Percentiles rank a stretch among this genome's conserved stretches.
These are phyloP conservation scores for Rhinolophus sinicus DNA, from an alignment of 2,113 vertebrate genomes.

Conservation along the genomic window DNA sequence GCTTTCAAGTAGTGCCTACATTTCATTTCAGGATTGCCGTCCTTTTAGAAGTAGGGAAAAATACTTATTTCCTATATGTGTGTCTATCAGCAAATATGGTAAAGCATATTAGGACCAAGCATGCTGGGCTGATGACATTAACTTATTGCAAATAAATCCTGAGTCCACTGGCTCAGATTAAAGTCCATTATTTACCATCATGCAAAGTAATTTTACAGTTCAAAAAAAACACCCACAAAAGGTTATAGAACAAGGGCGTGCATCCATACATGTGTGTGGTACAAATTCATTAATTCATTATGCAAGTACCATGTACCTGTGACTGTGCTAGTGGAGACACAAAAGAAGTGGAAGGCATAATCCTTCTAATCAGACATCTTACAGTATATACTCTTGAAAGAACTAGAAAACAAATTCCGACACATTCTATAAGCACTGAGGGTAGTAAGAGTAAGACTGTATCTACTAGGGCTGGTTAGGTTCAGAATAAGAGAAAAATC, in stretches of 20 bases:
- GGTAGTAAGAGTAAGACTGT: not conserved
- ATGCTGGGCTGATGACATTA: not conserved
- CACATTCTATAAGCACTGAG: not conserved
- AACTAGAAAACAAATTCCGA: not conserved
- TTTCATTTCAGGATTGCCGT: not conserved
- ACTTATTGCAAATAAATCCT: not conserved
- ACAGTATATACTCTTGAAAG: not conserved
- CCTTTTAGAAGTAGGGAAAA: not conserved
- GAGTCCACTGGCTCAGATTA: not conserved
- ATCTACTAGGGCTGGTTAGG: not conserved
- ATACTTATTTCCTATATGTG: not conserved
- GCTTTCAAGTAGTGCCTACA: not conserved
- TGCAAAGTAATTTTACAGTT: not conserved
- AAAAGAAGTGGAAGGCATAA: not conserved
- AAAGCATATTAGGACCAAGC: not conserved
- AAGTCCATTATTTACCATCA: not conserved
- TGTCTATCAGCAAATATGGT: slow-evolving; percentile 13
- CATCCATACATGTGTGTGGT: not conserved
- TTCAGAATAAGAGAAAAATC: slow-evolving; percentile 19
- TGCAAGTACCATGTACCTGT: not conserved
- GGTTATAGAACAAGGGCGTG: not conserved
- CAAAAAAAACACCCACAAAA: not conserved
- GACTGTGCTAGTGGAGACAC: not conserved
- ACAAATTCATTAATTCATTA: not conserved
- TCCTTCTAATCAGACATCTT: not conserved